These are phyloP conservation scores for Syrphus vitripennis DNA, from an alignment of 2,888 invertebrate genomes.

Conservation along the genomic window DNA sequence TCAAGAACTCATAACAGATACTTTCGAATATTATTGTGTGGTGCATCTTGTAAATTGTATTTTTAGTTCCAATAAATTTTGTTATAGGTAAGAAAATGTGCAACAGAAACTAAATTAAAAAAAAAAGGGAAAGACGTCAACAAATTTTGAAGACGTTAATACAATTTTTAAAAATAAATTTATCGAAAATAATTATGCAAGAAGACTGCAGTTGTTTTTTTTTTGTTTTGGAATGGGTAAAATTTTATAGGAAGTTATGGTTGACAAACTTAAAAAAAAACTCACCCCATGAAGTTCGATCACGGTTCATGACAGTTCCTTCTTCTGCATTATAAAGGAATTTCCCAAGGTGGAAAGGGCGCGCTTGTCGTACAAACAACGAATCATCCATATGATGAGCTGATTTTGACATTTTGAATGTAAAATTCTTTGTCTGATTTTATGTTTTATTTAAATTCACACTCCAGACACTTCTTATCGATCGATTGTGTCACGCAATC, in stretches of 20 bases:
- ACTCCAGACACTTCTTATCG: not conserved
- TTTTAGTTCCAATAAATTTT: slow-evolving; percentile 50
- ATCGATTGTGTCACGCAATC: not conserved
- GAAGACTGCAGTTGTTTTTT: not conserved
- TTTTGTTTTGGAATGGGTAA: not conserved
- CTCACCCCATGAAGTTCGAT: slow-evolving; percentile 87
- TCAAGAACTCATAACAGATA: not conserved
- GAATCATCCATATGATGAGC: slow-evolving; percentile 74
- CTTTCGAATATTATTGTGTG: slow-evolving; percentile 4
- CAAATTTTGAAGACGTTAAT: slow-evolving; percentile 6
- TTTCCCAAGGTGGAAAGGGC: slow-evolving; percentile 74
- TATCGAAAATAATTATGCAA: slow-evolving; percentile 54
- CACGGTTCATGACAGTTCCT: slow-evolving; percentile 84
- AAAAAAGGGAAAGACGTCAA: slow-evolving; percentile 32
- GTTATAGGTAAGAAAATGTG: slow-evolving; percentile 2
- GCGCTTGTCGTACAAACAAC: slow-evolving; percentile 75
- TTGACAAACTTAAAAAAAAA: no score
- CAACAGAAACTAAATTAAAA: not conserved
- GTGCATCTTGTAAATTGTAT: slow-evolving; percentile 38
- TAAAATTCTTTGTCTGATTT: not conserved
- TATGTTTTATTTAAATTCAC: not conserved
- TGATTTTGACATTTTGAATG: slow-evolving; percentile 78
- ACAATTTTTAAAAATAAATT: slow-evolving; percentile 25
- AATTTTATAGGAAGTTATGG: not conserved
- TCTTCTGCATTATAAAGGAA: slow-evolving; percentile 83